Evolutionary conservation across 2,888 invertebrate species (phyloP).

Genomic region (Caenorhabditis zanzibari): DNA sequence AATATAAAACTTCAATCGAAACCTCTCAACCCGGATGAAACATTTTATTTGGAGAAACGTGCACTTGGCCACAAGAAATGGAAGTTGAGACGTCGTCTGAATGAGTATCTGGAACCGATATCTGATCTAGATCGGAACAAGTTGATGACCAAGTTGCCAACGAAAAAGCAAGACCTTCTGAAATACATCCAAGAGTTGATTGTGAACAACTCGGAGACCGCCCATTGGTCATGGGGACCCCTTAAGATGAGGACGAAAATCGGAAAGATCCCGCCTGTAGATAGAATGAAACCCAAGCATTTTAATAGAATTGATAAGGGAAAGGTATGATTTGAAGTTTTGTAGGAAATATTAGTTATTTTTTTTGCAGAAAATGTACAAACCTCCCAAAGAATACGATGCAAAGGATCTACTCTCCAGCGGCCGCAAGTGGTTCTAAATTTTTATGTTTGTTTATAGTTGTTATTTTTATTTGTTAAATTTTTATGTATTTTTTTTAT

Average conservation of each 20-base stretch:
- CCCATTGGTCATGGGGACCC: slow-evolving; percentile 52
- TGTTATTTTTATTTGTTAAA: slow-evolving; percentile 5
- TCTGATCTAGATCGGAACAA: slow-evolving; percentile 26
- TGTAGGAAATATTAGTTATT: background rate
- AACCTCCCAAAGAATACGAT: slow-evolving; percentile 23
- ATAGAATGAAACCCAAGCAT: slow-evolving; percentile 38
- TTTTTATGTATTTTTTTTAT: background rate
- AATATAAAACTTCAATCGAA: slow-evolving; percentile 27
- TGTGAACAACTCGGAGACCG: slow-evolving; percentile 35
- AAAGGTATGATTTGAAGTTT: slow-evolving; percentile 2
- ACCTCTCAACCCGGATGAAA: slow-evolving; percentile 26
- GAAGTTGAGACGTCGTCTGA: slow-evolving; percentile 31
- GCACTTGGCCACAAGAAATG: slow-evolving; percentile 29
- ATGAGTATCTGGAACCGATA: slow-evolving; percentile 15
- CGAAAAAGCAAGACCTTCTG: slow-evolving; percentile 28
- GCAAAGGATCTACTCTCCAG: slow-evolving; percentile 9
- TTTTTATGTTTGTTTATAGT: background rate
- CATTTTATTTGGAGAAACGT: slow-evolving; percentile 32
- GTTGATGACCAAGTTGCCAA: slow-evolving; percentile 15
- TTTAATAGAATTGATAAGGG: slow-evolving; percentile 28
- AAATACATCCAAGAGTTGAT: slow-evolving; percentile 40
- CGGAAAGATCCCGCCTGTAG: slow-evolving; percentile 29
- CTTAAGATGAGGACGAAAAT: slow-evolving; percentile 38
- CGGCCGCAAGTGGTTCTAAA: slow-evolving; percentile 40
- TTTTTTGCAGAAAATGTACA: slow-evolving; percentile 48